Evolutionary conservation across 2,888 invertebrate species (phyloP).

Genomic region (Pammene aurita): DNA sequence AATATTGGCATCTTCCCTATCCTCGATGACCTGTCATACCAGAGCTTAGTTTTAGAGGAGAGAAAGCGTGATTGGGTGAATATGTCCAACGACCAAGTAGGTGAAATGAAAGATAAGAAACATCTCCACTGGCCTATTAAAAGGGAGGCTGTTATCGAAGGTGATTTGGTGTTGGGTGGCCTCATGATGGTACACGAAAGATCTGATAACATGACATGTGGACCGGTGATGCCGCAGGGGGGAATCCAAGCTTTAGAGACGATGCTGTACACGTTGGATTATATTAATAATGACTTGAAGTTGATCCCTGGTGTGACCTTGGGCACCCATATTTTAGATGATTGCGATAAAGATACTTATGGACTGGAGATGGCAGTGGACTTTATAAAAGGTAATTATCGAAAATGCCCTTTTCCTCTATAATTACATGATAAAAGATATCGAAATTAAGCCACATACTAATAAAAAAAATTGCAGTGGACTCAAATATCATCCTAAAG

Average conservation of each 20-base stretch:
- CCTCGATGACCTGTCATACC: slow-evolving; percentile 48
- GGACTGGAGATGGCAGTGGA: slow-evolving; percentile 98
- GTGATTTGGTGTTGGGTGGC: slow-evolving; percentile 94
- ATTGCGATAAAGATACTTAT: slow-evolving; percentile 98
- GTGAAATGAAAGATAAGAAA: slow-evolving; percentile 72
- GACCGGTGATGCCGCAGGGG: slow-evolving; percentile 97
- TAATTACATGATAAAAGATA: too few species aligned
- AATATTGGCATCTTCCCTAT: slow-evolving; percentile 44
- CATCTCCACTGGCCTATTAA: slow-evolving; percentile 90
- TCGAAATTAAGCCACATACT: too few species aligned
- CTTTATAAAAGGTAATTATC: slow-evolving; percentile 93
- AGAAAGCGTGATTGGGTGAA: slow-evolving; percentile 67
- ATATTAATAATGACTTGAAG: slow-evolving; percentile 83
- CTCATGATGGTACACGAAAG: slow-evolving; percentile 97
- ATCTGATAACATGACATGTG: slow-evolving; percentile 93
- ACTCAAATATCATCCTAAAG: too few species aligned
- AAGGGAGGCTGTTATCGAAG: slow-evolving; percentile 93
- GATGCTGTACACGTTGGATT: slow-evolving; percentile 94
- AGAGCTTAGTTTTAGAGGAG: slow-evolving; percentile 47
- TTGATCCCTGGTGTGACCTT: slow-evolving; percentile 90
- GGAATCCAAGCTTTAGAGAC: slow-evolving; percentile 94
- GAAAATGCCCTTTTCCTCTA: too few species aligned
- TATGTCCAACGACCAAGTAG: slow-evolving; percentile 71
- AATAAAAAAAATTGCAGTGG: too few species aligned
- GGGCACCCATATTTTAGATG: slow-evolving; percentile 95